Conservation (phyloP, 2,888 invertebrate genomes). For the Drosophila quinaria region DNA sequence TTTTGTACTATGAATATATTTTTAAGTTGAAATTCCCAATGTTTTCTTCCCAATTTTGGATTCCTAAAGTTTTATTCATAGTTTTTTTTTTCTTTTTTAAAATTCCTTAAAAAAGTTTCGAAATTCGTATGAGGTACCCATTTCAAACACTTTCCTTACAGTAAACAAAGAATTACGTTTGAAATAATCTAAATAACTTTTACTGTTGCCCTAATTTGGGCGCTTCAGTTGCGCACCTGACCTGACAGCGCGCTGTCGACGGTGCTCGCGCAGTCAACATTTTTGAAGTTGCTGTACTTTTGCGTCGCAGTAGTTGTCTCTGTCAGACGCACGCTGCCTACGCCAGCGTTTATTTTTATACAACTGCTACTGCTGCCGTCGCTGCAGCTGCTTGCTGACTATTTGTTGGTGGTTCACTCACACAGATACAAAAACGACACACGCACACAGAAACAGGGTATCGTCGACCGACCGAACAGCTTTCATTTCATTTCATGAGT, state of each 20-base stretch:
- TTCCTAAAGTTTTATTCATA: too few species aligned
- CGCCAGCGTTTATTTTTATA: conserved; percentile 80
- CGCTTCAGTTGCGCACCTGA: conserved; percentile 30
- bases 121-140: too few species aligned
- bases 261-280: conserved; percentile 71
- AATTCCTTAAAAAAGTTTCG: too few species aligned
- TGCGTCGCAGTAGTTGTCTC: conserved; percentile 81
- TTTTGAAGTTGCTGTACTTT: conserved; percentile 82
- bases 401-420: conserved; percentile 45
- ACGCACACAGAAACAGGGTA: conserved; percentile 6
- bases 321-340: conserved; percentile 70
- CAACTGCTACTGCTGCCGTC: conserved; percentile 69
- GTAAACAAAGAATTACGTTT: background rate
- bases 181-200: background rate
- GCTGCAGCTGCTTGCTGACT: conserved; percentile 61
- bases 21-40: too few species aligned
- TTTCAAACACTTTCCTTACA: background rate
- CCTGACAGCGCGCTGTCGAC: conserved; percentile 61
- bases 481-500: conserved; percentile 71
- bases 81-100: too few species aligned
- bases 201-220: conserved; percentile 47
- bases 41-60: too few species aligned
- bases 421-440: conserved; percentile 26
- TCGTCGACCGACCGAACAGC: conserved; percentile 69
- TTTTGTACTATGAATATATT: too few species aligned